Evolutionary conservation across 2,797 vertebrate species (phyloP).

Genomic region (Clarias laeviceps): DNA sequence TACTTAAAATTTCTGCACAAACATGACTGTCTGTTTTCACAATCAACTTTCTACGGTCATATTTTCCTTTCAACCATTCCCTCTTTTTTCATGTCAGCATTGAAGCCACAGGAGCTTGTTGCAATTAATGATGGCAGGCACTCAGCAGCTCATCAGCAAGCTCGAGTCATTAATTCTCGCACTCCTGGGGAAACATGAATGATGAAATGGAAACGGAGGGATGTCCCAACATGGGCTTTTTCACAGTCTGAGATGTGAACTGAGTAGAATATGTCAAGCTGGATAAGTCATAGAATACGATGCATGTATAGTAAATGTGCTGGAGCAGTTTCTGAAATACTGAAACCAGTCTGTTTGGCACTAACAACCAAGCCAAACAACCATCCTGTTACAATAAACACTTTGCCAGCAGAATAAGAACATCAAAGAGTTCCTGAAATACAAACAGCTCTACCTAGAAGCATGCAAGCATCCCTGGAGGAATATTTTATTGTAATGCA

Average conservation of each 20-base stretch:
- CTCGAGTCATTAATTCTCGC: conserved; percentile 15
- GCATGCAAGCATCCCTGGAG: background rate
- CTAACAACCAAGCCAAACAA: background rate
- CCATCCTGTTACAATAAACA: background rate
- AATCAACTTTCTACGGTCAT: background rate
- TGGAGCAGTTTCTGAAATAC: background rate
- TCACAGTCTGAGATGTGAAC: background rate
- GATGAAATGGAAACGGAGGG: conserved; percentile 4
- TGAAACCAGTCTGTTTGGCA: background rate
- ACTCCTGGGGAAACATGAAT: background rate
- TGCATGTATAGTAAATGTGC: background rate
- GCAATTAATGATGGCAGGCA: conserved; percentile 22
- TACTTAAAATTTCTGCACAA: background rate
- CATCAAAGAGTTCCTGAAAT: background rate
- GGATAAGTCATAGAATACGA: background rate
- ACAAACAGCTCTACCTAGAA: background rate
- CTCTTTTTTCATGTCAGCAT: background rate
- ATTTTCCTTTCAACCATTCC: background rate
- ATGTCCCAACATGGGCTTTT: background rate
- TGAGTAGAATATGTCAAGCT: background rate
- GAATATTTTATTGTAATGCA: background rate
- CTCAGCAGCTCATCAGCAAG: conserved; percentile 25
- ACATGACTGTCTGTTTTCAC: background rate
- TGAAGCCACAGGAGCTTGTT: background rate
- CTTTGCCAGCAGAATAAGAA: background rate